phyloP scores from a whole-genome alignment of 2,888 invertebrate species.

The Eubasilissa splendida region DNA sequence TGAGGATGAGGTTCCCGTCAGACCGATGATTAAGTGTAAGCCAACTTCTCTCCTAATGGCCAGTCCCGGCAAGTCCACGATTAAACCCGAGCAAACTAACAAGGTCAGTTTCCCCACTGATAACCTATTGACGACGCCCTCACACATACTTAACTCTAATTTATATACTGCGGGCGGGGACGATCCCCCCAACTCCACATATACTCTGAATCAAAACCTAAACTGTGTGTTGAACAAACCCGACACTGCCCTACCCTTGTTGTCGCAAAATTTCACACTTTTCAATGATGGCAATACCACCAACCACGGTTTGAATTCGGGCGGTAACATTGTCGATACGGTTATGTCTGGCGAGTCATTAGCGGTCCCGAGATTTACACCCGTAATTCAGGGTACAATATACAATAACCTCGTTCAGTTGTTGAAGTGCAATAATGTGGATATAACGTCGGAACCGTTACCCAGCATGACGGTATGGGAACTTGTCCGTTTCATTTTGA shows the following conservation, averaged over 20 bases:
- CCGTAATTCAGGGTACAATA: too few relatives aligned
- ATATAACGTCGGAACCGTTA: background rate
- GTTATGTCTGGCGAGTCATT: too few relatives aligned
- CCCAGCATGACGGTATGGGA: background rate
- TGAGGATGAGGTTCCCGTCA: background rate
- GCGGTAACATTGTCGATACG: too few relatives aligned
- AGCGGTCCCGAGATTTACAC: background rate
- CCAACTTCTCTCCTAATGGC: conserved; percentile 45
- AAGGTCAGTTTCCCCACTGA: background rate
- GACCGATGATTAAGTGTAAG: conserved; percentile 49
- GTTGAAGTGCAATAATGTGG: background rate
- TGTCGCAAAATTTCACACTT: too few relatives aligned
- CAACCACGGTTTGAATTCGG: too few relatives aligned
- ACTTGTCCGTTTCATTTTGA: conserved; percentile 35
- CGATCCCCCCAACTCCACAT: background rate
- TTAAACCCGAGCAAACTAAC: background rate
- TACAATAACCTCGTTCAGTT: background rate
- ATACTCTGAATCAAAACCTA: background rate
- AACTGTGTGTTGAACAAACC: background rate
- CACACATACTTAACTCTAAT: background rate
- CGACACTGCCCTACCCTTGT: too few relatives aligned
- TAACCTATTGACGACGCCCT: background rate
- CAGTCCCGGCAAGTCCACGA: background rate
- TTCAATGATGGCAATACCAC: too few relatives aligned
- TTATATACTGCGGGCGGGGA: too few relatives aligned